These are phyloP conservation scores for Platerodrilus igneus DNA, from an alignment of 2,888 invertebrate species.

Conservation along the genomic window DNA sequence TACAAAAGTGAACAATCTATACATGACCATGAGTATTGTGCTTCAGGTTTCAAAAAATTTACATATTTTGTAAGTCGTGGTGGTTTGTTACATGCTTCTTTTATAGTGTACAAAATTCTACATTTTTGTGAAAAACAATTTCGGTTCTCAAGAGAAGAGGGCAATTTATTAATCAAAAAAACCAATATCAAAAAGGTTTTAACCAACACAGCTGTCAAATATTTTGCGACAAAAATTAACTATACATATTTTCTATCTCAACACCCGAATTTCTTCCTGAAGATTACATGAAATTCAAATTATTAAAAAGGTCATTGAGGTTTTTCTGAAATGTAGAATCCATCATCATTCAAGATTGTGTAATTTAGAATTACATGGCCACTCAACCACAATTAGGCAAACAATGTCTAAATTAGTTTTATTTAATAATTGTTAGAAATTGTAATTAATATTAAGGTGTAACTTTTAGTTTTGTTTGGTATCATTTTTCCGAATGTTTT, in stretches of 20 bases:
- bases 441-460: no score
- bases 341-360: slow-evolving; percentile 5
- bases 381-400: slow-evolving; percentile 7
- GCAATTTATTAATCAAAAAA: not conserved
- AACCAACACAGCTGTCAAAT: not conserved
- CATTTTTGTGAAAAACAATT: slow-evolving; percentile 2
- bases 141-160: not conserved
- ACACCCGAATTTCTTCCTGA: no score
- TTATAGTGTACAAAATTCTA: slow-evolving; percentile 4
- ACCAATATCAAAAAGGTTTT: not conserved
- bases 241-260: slow-evolving; percentile 2
- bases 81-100: slow-evolving; percentile 1
- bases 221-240: slow-evolving; percentile 4
- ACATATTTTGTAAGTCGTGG: slow-evolving; percentile 4
- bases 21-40: not conserved
- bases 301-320: not conserved
- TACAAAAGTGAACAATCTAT: not conserved
- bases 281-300: slow-evolving; percentile 11
- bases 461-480: no score
- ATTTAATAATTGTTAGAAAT: slow-evolving; percentile 11
- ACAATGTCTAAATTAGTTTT: slow-evolving; percentile 10
- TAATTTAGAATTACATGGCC: no score
- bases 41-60: slow-evolving; percentile 1
- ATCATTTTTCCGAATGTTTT: no score
- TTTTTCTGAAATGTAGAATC: slow-evolving; percentile 3